Evolutionary conservation across 1,140 invertebrate species (phyloP), one percentile per base, ranked within the genome.

Genomic region (Stegodyphus mimosarum): DNA sequence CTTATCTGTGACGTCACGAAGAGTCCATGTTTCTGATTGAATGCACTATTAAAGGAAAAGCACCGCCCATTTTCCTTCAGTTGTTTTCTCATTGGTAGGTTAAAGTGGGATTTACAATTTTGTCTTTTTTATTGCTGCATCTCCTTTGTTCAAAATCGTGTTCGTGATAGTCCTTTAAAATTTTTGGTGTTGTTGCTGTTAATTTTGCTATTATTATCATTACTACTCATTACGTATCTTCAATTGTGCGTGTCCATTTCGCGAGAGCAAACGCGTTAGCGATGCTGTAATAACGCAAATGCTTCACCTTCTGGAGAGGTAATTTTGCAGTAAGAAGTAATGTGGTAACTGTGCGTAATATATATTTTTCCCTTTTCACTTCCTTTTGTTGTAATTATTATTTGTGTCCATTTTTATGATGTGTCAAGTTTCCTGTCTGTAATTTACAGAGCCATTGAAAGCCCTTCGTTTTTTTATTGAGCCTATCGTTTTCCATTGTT

Each of bases 71-170:
- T 60, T 60, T 33, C 33, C 33, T 33, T 33, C 33, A 33, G 33
- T 33, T 33, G 1, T 33, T 33, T 60, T 15, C 55, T 60, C 9
- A 60, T 60, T 60, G 55, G 55, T 60, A 4, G 15, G 15, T 15
- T 60, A 60, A 60, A 60, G 55, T 60, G 55, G 55, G 55, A 60
- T 60, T 60, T 60, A 60, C 55, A 60, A 60, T 60, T 60, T 11
- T 60, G 9, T 11, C 55, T 60, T 60, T 60, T 33, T 33, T 33
- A 33, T 33, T 33, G 33, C 33, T 33, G 33, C 33, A 33, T 33
- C 33, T 33, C 33, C 33, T 33, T 33, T 33, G 33, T 33, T 60
- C 9, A 9, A 60, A 60, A 15, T 60, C 55, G 55, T 60, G 55
- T 60, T 15, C 15, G 55, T 60, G 55, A 33, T 33, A 33, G 33